These are phyloP conservation scores for Phasia obesa DNA, from an alignment of 2,888 invertebrate species.

Conservation along the genomic window DNA sequence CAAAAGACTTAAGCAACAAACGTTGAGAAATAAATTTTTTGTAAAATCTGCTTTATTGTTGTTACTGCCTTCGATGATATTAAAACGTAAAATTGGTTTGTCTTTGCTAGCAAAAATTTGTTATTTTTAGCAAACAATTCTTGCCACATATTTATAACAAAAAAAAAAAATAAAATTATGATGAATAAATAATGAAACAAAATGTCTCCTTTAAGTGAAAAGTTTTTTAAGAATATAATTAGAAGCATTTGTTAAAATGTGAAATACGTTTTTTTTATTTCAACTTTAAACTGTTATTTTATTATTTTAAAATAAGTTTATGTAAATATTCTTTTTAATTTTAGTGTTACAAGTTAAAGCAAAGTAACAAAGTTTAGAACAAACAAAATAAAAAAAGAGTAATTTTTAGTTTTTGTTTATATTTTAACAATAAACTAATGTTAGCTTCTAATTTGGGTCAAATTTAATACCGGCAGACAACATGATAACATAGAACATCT, in stretches of 20 bases:
- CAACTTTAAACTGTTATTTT: background rate
- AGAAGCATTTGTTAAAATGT: background rate
- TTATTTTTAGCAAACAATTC: background rate
- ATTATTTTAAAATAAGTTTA: background rate
- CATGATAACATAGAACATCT: too few species aligned
- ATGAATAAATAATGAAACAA: too few species aligned
- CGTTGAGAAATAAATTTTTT: background rate
- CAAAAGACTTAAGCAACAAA: conserved; percentile 42
- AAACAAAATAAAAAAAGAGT: background rate
- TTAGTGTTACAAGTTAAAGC: background rate
- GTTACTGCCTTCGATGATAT: background rate
- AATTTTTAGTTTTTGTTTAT: background rate
- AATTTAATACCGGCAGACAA: background rate
- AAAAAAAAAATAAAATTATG: too few species aligned
- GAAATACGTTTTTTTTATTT: background rate
- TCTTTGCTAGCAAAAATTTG: background rate
- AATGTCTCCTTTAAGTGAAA: background rate
- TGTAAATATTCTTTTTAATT: background rate
- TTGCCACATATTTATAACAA: background rate
- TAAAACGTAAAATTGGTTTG: background rate
- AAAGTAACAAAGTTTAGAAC: background rate
- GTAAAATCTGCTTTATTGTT: background rate
- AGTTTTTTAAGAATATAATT: background rate
- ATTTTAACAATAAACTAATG: background rate
- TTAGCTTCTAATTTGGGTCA: background rate